Conservation (phyloP, 92 coral and sea anemone species). For the Bergia puertoricense region DNA sequence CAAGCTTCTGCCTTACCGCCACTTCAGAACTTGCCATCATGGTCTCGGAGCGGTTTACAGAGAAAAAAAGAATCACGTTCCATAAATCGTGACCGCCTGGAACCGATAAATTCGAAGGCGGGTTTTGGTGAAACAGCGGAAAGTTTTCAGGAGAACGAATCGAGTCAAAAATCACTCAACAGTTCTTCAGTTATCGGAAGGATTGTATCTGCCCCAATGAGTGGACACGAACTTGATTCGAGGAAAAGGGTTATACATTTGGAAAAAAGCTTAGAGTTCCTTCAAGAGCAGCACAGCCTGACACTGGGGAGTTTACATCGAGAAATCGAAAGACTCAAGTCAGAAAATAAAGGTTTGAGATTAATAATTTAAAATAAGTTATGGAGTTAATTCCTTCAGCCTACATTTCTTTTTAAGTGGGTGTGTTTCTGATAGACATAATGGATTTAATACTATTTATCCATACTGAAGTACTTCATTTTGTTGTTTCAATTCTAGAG, state of each 20-base stretch:
- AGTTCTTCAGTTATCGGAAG: slow-evolving; percentile 53
- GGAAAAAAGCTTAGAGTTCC: slow-evolving; percentile 81
- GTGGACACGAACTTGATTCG: slow-evolving; percentile 64
- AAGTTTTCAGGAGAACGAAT: slow-evolving; percentile 44
- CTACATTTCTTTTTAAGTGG: neutral
- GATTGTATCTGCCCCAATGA: slow-evolving; percentile 90
- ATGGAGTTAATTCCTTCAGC: neutral
- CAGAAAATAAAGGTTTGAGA: slow-evolving; percentile 94
- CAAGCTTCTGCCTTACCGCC: slow-evolving; percentile 90
- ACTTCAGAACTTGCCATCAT: slow-evolving; percentile 94
- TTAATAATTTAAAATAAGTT: slow-evolving; percentile 26
- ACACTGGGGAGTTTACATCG: slow-evolving; percentile 78
- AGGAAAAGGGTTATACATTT: slow-evolving; percentile 67
- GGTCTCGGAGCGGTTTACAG: slow-evolving; percentile 96
- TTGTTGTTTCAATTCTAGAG: slow-evolving; percentile 65
- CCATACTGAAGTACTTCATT: neutral
- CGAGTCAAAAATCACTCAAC: slow-evolving; percentile 20
- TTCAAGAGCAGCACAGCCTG: slow-evolving; percentile 84
- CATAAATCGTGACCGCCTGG: slow-evolving; percentile 84
- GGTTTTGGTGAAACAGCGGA: slow-evolving; percentile 51
- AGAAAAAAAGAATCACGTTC: slow-evolving; percentile 85
- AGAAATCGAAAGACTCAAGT: slow-evolving; percentile 91
- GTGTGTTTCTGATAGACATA: neutral
- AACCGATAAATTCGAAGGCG: slow-evolving; percentile 55
- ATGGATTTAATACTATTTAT: neutral